phyloP scores from a whole-genome alignment of 2,797 vertebrate species.

The Rhinogobio ventralis region DNA sequence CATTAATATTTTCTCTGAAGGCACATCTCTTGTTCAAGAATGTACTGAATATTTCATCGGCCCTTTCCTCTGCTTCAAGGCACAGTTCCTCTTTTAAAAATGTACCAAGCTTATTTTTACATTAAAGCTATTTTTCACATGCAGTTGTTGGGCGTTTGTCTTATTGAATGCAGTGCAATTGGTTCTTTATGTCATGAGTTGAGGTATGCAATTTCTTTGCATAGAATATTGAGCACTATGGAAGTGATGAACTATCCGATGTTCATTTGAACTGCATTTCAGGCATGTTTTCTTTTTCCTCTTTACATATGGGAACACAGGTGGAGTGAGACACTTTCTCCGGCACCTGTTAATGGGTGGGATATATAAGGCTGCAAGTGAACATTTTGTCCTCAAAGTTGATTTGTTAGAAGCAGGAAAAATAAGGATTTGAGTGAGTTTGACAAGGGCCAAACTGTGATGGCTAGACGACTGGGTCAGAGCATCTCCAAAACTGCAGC shows the following conservation, averaged over 20 bases:
- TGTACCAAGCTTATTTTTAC: slow-evolving; percentile 67
- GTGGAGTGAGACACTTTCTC: background rate
- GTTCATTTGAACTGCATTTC: background rate
- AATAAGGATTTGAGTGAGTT: no score
- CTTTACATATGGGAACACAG: background rate
- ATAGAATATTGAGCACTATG: background rate
- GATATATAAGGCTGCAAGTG: no score
- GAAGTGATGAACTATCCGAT: background rate
- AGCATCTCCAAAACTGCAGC: no score
- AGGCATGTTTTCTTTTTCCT: background rate
- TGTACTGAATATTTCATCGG: slow-evolving; percentile 68
- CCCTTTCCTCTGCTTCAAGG: slow-evolving; percentile 61
- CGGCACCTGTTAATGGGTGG: no score
- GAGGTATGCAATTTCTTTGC: slow-evolving; percentile 20
- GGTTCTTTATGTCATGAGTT: slow-evolving; percentile 16
- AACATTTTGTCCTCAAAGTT: no score
- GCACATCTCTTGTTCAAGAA: slow-evolving; percentile 65
- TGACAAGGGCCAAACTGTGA: no score
- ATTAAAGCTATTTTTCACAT: slow-evolving; percentile 74
- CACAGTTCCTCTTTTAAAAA: slow-evolving; percentile 60
- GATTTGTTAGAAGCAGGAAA: no score
- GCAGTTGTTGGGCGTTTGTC: slow-evolving; percentile 55
- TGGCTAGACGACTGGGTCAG: no score
- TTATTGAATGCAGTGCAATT: slow-evolving; percentile 37
- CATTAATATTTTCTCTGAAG: slow-evolving; percentile 64